A percentile compares a stretch with the other conserved stretches of the same genome.
phyloP scores from a whole-genome alignment of 2,797 vertebrate genomes.

The Peromyscus aztecus region DNA sequence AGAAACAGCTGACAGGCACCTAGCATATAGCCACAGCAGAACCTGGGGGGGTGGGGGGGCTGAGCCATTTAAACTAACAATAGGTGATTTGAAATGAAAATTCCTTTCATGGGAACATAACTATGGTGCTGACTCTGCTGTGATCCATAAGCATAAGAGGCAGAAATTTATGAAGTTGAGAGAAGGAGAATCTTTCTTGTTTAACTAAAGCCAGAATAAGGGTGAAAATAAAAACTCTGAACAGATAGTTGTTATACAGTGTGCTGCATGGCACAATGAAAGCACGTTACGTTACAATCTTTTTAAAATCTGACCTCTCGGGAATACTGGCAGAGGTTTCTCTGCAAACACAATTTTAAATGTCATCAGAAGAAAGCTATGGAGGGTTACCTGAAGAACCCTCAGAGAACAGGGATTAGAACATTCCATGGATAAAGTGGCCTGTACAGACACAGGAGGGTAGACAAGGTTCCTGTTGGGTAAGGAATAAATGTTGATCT shows the following conservation, averaged over 20 bases:
- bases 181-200: neutral
- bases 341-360: neutral
- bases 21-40: neutral
- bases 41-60: fast-evolving
- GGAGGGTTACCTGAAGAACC: neutral
- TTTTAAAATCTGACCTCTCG: neutral
- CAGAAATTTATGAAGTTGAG: neutral
- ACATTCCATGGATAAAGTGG: neutral
- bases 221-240: neutral
- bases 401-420: neutral
- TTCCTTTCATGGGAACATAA: neutral
- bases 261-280: neutral
- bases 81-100: neutral
- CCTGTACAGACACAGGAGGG: no score
- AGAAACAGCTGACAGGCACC: neutral
- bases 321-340: neutral
- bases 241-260: neutral
- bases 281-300: neutral
- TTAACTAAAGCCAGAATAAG: neutral
- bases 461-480: neutral
- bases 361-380: neutral
- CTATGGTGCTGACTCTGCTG: neutral
- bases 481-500: neutral
- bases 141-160: neutral
- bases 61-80: neutral